Conservation (phyloP, 2,888 invertebrate genomes). For the Andrena trimmerana region DNA sequence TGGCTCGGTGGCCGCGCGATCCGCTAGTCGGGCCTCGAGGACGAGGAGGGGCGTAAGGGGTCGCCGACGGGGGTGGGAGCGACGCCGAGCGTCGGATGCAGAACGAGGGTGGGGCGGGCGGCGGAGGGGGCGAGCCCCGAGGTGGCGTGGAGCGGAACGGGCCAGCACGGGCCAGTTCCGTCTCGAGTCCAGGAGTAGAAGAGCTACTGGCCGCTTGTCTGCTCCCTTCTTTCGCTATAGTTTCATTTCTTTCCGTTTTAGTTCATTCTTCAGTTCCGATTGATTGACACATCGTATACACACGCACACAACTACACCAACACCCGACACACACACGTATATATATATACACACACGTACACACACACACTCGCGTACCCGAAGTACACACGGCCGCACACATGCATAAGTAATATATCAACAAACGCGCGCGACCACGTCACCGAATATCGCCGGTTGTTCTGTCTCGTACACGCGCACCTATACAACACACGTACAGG, state of each 20-base stretch:
- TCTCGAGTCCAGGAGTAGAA: slow-evolving; percentile 87
- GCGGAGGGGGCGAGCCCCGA: slow-evolving; percentile 67
- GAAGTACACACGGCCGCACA: not conserved
- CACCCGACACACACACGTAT: not conserved
- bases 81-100: slow-evolving; percentile 17
- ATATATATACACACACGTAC: slow-evolving; percentile 1
- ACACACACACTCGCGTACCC: not conserved
- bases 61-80: not conserved
- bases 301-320: slow-evolving; percentile 41
- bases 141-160: slow-evolving; percentile 76
- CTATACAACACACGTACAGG: slow-evolving; percentile 30
- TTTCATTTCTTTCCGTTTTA: slow-evolving; percentile 84
- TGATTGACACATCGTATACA: slow-evolving; percentile 77
- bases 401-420: slow-evolving; percentile 29
- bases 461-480: slow-evolving; percentile 42
- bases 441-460: slow-evolving; percentile 39
- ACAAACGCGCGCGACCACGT: slow-evolving; percentile 23
- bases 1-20: slow-evolving; percentile 58
- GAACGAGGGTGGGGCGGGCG: slow-evolving; percentile 23
- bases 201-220: slow-evolving; percentile 87
- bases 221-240: slow-evolving; percentile 86
- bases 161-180: slow-evolving; percentile 82
- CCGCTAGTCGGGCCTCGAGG: slow-evolving; percentile 33
- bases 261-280: slow-evolving; percentile 82
- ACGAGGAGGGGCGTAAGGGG: slow-evolving; percentile 75